Base-by-base conservation (phyloP, 2,888 invertebrate genomes). In the Calameuta pallipes region DNA sequence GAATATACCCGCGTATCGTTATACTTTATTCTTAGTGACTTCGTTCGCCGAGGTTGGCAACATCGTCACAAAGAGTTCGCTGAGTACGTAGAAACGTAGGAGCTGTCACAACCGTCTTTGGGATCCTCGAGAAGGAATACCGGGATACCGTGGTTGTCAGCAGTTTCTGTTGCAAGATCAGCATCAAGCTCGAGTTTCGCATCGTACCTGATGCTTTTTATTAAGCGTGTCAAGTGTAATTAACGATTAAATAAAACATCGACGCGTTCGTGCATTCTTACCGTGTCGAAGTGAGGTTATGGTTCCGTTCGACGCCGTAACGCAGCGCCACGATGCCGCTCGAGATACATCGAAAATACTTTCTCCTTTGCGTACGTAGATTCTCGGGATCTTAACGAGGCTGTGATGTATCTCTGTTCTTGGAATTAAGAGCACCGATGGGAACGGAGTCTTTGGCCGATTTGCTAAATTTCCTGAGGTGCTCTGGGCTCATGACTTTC, bases 81-180 rank as follows among this genome's bases (percentile, higher is more conserved):
- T 84, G 85, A 84, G 79, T 69, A 23, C 13, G 78, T 78, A 79
- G 30, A 85, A 85, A 79, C 37, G 77, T 81, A 85, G 76, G 83
- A 84, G 71, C 79, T 56, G 81, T 75, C 56, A 56, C 56, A 56
- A 56, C 56, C 23, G 56, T 56, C 23, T 2, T 6, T 2, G 56
- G 23, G 2, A 56, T 56, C 56, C 56, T 56, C 23, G 56, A 23
- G 23, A 9, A 23, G 56, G 56, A 37, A 37, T 13, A 37, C 36
- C 36, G 36, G 36, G 41, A 41, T 41, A 23, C 56, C 41, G 56
- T 9, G 56, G 23, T 15, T 23, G 56, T 56, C 56, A 56, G 56
- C 56, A 56, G 15, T 56, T 56, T 56, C 56, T 56, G 23, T 23
- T 56, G 56, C 56, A 56, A 56, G 56, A 56, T 56, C 56, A 56